These are phyloP conservation scores for Gnathonemus echidnorhynchus DNA, from an alignment of 2,113 vertebrate species.

Conservation along the genomic window DNA sequence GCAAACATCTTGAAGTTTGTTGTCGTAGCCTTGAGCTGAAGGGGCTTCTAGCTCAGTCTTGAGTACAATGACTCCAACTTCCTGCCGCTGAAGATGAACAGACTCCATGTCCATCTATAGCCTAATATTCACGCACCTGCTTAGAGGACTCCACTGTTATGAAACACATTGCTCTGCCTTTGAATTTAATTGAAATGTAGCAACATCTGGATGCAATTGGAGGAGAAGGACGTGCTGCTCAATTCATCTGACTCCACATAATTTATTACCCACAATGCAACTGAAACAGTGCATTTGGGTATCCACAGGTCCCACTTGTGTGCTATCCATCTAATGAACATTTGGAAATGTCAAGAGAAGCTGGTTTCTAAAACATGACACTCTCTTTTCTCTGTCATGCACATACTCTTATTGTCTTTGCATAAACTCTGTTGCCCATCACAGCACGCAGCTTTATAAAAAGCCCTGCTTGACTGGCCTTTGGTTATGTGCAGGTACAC, in stretches of 20 bases:
- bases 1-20: neutral
- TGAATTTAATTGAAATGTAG: slow-evolving; percentile 62
- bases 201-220: slow-evolving; percentile 68
- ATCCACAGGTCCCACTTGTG: slow-evolving; percentile 40
- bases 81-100: neutral
- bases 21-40: neutral
- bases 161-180: slow-evolving; percentile 61
- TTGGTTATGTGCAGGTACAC: neutral
- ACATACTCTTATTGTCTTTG: slow-evolving; percentile 43
- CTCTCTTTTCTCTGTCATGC: slow-evolving; percentile 53
- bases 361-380: slow-evolving; percentile 45
- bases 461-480: neutral
- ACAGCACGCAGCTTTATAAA: neutral
- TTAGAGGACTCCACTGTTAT: slow-evolving; percentile 44
- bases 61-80: neutral
- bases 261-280: slow-evolving; percentile 54
- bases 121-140: slow-evolving; percentile 42
- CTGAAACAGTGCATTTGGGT: slow-evolving; percentile 49
- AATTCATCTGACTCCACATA: slow-evolving; percentile 50
- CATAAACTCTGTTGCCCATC: slow-evolving; percentile 14
- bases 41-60: neutral
- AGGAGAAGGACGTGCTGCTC: slow-evolving; percentile 58
- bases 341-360: slow-evolving; percentile 37
- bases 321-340: slow-evolving; percentile 56
- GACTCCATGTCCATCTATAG: neutral